Evolutionary conservation across 2,113 vertebrate species (phyloP), one percentile per base, ranked within the genome.

Genomic region (Mystacornis crossleyi): DNA sequence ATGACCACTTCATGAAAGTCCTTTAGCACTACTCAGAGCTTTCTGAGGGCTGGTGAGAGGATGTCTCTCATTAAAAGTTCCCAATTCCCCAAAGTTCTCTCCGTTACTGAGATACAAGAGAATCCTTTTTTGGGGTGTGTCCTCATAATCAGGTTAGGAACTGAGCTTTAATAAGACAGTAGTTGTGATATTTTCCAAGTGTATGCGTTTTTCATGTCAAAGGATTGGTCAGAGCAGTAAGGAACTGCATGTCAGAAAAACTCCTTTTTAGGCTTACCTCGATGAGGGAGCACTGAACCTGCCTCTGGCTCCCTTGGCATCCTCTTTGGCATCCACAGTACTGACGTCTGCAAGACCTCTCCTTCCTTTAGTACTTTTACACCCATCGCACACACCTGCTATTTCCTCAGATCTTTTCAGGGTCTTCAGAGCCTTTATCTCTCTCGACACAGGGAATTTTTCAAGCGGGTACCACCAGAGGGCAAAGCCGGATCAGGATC

Each of bases 401-500:
- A 1, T 34, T 80, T 65, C 6, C 62, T 31, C 25, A 20, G 5
- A 13, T 47, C 20, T 64, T 42, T 50, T 7, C 33, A 45, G 12
- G 8, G 9, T 36, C 43, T 42, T 62, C 50, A 42, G 20, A 47
- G 26, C 6, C 3, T 60, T 82, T 85, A 29, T 17, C 8, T 53
- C 16, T 62, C 57, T 42, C 1, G 1, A 17, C 15, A 28, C 6
- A 0, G 12, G 43, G 54, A 82, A 62, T 65, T 89, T 93, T 97
- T 90, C 67, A 6, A n/a, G 50, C 25, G 9, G 23, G 64, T 50
- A 61, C 96, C 94, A 77, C 50, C 90, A 96, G 96, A 95, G 95
- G 96, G 95, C 96, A 97, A 97, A 97, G 64, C 62, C 42, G 81
- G 71, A 90, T 73, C 82, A 58, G 40, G 34, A 19, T 36, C 29